Evolutionary conservation across 1,140 invertebrate genomes (phyloP).

Genomic region (Antheraea pernyi): DNA sequence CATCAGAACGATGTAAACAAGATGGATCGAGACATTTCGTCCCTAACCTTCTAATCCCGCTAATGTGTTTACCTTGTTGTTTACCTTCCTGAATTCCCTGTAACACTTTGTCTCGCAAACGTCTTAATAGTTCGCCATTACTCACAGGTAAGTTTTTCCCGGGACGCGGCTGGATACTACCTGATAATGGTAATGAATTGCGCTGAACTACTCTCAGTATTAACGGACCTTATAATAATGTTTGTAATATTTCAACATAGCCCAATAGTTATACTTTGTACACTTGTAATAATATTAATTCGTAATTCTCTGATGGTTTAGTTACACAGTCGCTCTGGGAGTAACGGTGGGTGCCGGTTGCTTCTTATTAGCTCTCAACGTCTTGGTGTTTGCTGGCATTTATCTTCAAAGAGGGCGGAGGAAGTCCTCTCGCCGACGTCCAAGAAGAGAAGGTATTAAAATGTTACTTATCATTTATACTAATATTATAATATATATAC

Average conservation of each 20-base stretch:
- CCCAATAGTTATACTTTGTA: background rate
- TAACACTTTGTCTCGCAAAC: conserved; percentile 42
- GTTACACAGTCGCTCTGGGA: conserved; percentile 89
- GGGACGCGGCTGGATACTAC: conserved; percentile 34
- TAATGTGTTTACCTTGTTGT: conserved; percentile 66
- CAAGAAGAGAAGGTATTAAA: conserved; percentile 48
- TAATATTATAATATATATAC: no score
- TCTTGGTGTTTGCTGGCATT: conserved; percentile 92
- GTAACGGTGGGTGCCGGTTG: conserved; percentile 95
- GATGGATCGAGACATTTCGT: conserved; percentile 39
- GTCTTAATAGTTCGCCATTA: conserved; percentile 48
- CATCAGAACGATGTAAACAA: conserved; percentile 31
- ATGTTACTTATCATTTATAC: background rate
- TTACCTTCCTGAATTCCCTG: conserved; percentile 41
- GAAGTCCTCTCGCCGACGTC: conserved; percentile 37
- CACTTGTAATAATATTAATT: background rate
- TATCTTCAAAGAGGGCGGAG: conserved; percentile 87
- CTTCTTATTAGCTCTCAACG: conserved; percentile 91
- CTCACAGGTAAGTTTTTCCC: conserved; percentile 43
- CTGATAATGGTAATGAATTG: conserved; percentile 55
- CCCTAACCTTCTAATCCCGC: conserved; percentile 42
- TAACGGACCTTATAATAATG: conserved; percentile 47
- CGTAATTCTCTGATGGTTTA: conserved; percentile 17
- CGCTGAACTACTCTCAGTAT: conserved; percentile 35
- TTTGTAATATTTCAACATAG: conserved; percentile 38